Conservation (phyloP, 2,797 vertebrate genomes). For the Ceryle rudis region DNA sequence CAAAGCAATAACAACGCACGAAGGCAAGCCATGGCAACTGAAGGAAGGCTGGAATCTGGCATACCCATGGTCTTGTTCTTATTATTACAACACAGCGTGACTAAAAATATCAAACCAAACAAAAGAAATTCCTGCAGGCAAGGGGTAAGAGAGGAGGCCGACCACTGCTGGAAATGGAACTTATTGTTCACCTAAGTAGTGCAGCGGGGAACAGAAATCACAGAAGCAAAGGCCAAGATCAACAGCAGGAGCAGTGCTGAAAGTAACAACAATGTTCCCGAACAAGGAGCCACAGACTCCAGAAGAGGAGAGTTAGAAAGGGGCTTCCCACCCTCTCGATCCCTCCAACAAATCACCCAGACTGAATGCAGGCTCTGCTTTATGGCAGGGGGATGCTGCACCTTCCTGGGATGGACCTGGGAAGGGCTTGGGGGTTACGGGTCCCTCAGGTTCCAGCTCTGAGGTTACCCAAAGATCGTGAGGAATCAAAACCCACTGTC, state of each 20-base stretch:
- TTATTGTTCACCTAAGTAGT: conserved; percentile 65
- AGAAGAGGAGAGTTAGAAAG: not conserved
- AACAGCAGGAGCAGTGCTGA: conserved; percentile 39
- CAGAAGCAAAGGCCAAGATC: conserved; percentile 62
- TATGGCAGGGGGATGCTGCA: not conserved
- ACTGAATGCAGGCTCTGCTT: not conserved
- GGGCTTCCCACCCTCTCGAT: not conserved
- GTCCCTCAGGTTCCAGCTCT: not conserved
- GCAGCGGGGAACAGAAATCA: conserved; percentile 41
- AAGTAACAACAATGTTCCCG: conserved; percentile 53
- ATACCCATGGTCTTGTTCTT: conserved; percentile 59
- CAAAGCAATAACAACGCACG: conserved; percentile 60
- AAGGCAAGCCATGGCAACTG: conserved; percentile 45
- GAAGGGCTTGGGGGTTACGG: accelerated
- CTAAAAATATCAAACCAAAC: conserved; percentile 72
- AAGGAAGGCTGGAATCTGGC: conserved; percentile 42
- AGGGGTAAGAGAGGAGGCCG: conserved; percentile 68
- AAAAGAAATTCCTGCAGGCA: conserved; percentile 68
- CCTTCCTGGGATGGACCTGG: not conserved
- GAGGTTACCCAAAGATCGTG: not conserved
- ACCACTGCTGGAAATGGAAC: conserved; percentile 71
- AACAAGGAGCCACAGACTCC: conserved; percentile 10
- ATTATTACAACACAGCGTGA: conserved; percentile 68
- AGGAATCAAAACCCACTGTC: accelerated
- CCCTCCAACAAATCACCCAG: not conserved